Conservation (phyloP, 2,888 invertebrate genomes). For the Cryptophagus acutangulus region DNA sequence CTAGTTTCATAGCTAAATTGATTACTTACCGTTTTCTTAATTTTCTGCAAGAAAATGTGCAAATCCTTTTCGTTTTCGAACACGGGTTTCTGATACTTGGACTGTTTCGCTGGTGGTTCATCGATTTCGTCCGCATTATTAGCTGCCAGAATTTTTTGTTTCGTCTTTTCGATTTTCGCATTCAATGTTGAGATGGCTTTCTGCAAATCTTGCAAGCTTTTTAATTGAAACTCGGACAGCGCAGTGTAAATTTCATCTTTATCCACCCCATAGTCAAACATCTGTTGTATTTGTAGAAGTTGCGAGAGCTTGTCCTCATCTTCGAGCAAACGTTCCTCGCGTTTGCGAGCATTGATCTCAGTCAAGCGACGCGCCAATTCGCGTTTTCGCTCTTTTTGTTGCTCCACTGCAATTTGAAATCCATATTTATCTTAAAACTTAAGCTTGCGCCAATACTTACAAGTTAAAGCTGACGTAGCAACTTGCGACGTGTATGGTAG, state of each 20-base stretch:
- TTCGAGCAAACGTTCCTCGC: conserved; percentile 81
- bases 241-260: conserved; percentile 59
- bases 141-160: conserved; percentile 68
- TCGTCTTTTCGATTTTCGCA: conserved; percentile 69
- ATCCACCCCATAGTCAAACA: conserved; percentile 70
- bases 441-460: conserved; percentile 39
- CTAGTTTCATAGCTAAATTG: not conserved
- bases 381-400: conserved; percentile 79
- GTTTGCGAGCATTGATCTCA: conserved; percentile 84
- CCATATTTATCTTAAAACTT: conserved; percentile 6
- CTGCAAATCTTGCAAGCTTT: conserved; percentile 73
- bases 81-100: conserved; percentile 46
- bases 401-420: conserved; percentile 55
- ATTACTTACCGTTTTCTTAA: conserved; percentile 57
- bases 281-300: conserved; percentile 68
- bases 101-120: conserved; percentile 45
- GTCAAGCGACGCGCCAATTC: conserved; percentile 79
- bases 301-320: conserved; percentile 83
- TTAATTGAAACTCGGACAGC: conserved; percentile 68
- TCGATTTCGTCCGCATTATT: conserved; percentile 59
- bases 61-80: conserved; percentile 46
- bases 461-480: conserved; percentile 59
- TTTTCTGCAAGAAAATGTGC: conserved; percentile 52
- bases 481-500: conserved; percentile 70
- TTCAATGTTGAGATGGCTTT: conserved; percentile 66